These are phyloP conservation scores for Melanitta fusca DNA, from an alignment of 2,797 vertebrate species.

Conservation along the genomic window DNA sequence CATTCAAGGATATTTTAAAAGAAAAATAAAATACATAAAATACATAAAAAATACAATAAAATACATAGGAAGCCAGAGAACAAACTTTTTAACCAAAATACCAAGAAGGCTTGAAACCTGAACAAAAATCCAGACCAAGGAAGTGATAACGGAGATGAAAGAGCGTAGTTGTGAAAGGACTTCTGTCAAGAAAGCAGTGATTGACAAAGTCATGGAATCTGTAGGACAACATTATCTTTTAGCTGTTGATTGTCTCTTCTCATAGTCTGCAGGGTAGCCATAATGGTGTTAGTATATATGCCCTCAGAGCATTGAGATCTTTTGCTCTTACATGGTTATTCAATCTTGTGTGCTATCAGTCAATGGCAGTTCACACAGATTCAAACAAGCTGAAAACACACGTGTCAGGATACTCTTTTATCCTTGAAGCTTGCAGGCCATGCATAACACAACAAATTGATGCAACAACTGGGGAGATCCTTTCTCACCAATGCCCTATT, in stretches of 20 bases:
- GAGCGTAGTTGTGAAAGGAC: not conserved
- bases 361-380: too few relatives aligned
- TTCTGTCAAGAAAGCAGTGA: not conserved
- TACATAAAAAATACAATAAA: not conserved
- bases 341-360: rapidly evolving
- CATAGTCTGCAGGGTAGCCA: not conserved
- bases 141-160: not conserved
- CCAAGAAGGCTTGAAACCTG: not conserved
- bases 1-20: not conserved
- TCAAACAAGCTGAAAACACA: not conserved
- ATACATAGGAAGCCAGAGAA: not conserved
- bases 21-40: not conserved
- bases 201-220: not conserved
- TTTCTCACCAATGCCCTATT: not conserved
- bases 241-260: not conserved
- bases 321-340: not conserved
- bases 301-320: not conserved
- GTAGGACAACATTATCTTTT: not conserved
- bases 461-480: not conserved
- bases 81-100: not conserved
- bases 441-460: not conserved
- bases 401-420: not conserved
- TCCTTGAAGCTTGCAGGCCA: not conserved
- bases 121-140: not conserved
- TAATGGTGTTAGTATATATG: not conserved